These are phyloP conservation scores for Laupala kohalensis DNA, from an alignment of 1,140 invertebrate genomes.

Conservation along the genomic window DNA sequence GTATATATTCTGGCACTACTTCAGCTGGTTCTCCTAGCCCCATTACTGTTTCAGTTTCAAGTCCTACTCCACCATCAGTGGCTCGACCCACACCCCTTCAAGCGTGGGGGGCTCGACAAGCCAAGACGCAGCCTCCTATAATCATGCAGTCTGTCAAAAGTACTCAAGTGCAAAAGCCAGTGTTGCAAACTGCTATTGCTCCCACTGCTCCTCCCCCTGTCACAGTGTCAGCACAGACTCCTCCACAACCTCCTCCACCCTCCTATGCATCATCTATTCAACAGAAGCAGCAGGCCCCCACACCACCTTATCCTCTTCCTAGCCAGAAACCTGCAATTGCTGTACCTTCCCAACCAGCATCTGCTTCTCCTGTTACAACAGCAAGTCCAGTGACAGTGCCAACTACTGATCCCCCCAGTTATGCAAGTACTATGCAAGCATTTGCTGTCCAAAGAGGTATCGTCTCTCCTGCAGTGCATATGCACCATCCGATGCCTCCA, in stretches of 20 bases:
- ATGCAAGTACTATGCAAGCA: conserved; percentile 81
- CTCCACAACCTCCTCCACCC: conserved; percentile 46
- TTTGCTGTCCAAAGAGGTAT: conserved; percentile 50
- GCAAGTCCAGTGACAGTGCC: conserved; percentile 41
- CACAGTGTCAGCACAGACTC: conserved; percentile 30
- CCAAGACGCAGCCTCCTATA: conserved; percentile 76
- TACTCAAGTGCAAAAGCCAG: conserved; percentile 85
- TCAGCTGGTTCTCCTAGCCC: conserved; percentile 71
- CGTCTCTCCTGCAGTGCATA: conserved; percentile 14
- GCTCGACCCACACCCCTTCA: conserved; percentile 58
- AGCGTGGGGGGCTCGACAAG: conserved; percentile 64
- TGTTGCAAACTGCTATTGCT: conserved; percentile 83
- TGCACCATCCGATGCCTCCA: conserved; percentile 53
- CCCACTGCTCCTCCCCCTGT: conserved; percentile 52
- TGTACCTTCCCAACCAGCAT: conserved; percentile 37
- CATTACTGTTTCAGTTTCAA: conserved; percentile 51
- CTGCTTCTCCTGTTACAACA: conserved; percentile 22
- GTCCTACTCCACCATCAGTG: conserved; percentile 38
- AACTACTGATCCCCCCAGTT: conserved; percentile 80
- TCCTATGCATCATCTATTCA: conserved; percentile 69
- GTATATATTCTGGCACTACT: conserved; percentile 65
- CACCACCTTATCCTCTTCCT: conserved; percentile 2
- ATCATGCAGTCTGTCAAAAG: conserved; percentile 94
- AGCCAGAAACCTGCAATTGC: conserved; percentile 31
- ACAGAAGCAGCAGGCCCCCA: conserved; percentile 41